A percentile compares a stretch with the other conserved stretches of the same genome.
These are phyloP conservation scores for Sinotaia quadrata DNA, from an alignment of 2,888 invertebrate species.

Conservation along the genomic window DNA sequence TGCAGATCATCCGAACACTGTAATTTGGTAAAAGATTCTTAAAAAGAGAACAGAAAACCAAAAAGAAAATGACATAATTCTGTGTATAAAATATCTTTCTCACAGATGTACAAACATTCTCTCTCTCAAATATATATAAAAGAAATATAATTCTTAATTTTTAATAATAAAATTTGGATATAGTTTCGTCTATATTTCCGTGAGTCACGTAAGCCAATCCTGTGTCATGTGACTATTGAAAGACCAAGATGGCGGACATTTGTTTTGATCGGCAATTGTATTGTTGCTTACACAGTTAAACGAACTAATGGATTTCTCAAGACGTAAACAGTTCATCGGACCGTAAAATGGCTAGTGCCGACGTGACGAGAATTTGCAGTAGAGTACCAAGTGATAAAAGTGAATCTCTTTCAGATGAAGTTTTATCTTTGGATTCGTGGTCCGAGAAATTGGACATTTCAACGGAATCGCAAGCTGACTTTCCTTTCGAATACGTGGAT, in stretches of 20 bases:
- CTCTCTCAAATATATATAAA: too few species aligned
- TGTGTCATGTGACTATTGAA: constrained; percentile 20
- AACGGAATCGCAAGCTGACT: not conserved
- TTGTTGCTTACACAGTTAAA: not conserved
- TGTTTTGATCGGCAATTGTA: constrained; percentile 19
- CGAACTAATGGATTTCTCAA: not conserved
- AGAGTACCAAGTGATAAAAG: constrained; percentile 24
- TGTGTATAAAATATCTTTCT: too few species aligned
- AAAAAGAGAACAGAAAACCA: too few species aligned
- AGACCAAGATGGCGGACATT: constrained; percentile 29
- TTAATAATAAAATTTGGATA: too few species aligned
- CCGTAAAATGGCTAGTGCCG: constrained; percentile 17
- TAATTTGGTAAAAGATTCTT: too few species aligned
- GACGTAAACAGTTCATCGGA: not conserved
- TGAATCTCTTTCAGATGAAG: constrained; percentile 43
- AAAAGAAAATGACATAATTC: too few species aligned
- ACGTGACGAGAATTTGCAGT: not conserved
- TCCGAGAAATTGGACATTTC: constrained; percentile 42
- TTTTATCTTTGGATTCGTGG: constrained; percentile 55
- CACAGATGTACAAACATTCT: too few species aligned
- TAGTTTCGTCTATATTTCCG: not conserved
- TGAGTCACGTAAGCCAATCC: not conserved
- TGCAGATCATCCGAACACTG: too few species aligned
- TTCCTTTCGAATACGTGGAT: not conserved
- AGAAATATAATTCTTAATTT: too few species aligned